Base-by-base conservation (phyloP, 2,888 invertebrate genomes). In the Papilio elwesi region DNA sequence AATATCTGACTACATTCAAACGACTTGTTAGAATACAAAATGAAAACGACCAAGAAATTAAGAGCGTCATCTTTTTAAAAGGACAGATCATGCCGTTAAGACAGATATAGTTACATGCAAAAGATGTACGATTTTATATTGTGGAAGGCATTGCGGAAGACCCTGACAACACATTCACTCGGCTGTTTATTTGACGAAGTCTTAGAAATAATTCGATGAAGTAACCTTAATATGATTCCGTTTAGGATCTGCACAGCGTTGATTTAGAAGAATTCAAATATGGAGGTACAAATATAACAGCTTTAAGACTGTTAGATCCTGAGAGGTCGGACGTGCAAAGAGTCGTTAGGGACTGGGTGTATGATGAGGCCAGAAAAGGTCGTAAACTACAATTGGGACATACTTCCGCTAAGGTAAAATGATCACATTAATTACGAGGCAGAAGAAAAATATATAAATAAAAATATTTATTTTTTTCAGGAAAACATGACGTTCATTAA, bases 241-340 rank as follows among this genome's bases (percentile, higher is more conserved):
- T 43, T 64, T 84, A 98, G 98, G 98, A 98, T 89, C 94, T 99
- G 76, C 97, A 98, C 83, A 98, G 97, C 71, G 96, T 99, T 51
- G 97, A 98, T 90, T 94, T 99, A 83, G 98, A 98, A 83, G 98
- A 98, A 88, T 99, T 99, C 89, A 97, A 97, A 87, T 98, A 98
- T 88, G 98, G 98, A 10, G 98, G 98, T 49, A 98, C 98, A 43
- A 99, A 99, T 90, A 98, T 99, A 79, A 98, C 99, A 1, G 98
- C 98, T 7, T 96, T 99, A 85, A 96, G 98, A 78, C 92, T 99
- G 78, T 96, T 99, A 62, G 98, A 98, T 88, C 97, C 97, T 38
- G 96, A 96, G 76, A 95, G 96, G 77, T 95, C 96, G n/a, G 96
- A 97, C 81, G 96, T 98, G 43, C 95, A 96, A 83, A 96, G 96